Evolutionary conservation across 2,113 vertebrate genomes (phyloP).

Genomic region (Bos javanicus): DNA sequence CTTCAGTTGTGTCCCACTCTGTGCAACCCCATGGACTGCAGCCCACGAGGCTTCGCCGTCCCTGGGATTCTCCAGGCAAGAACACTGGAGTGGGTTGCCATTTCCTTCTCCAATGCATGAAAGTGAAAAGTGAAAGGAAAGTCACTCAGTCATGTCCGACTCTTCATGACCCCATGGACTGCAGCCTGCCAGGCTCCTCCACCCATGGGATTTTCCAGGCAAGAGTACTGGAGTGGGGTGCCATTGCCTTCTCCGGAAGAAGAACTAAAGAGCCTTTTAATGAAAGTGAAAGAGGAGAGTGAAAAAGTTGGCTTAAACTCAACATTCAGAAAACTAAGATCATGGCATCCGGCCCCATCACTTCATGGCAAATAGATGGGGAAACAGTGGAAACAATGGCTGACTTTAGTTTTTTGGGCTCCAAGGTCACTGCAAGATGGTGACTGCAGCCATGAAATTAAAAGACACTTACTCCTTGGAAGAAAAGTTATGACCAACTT

Average conservation of each 20-base stretch:
- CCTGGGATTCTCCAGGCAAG: no score
- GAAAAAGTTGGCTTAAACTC: not conserved
- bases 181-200: no score
- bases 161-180: no score
- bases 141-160: no score
- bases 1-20: no score
- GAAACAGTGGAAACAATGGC: not conserved
- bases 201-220: no score
- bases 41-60: accelerated
- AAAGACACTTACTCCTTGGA: not conserved
- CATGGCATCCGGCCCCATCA: not conserved
- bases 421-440: not conserved
- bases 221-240: no score
- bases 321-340: not conserved
- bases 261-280: not conserved
- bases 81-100: no score
- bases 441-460: not conserved
- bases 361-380: not conserved
- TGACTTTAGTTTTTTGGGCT: not conserved
- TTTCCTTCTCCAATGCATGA: no score
- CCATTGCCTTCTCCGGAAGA: not conserved
- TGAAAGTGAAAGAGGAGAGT: not conserved
- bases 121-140: no score
- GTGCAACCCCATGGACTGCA: no score
- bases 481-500: not conserved